Base-by-base conservation (phyloP, 2,888 invertebrate genomes). In the Antheraea assamensis region DNA sequence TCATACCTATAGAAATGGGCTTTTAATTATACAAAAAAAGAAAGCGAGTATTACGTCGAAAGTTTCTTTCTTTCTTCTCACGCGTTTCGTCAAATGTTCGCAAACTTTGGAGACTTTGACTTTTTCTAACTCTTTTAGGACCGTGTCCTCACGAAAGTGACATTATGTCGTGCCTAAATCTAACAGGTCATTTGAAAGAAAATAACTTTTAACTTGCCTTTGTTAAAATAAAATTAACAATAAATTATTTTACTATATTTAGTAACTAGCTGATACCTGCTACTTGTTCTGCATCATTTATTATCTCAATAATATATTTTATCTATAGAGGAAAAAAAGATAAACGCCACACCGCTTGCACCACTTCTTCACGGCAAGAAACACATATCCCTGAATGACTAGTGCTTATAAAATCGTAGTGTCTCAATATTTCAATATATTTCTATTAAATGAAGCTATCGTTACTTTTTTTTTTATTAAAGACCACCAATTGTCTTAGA, bases 151-250 rank as follows among this genome's bases (percentile, higher is more conserved):
- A 24, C 27, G 17, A 27, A 61, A 61, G 27, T 61, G 27, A 61
- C 61, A 61, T 61, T 61, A 61, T 27, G 27, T 61, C 24, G 61
- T 61, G 27, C 24, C 2, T 1, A 61, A 27, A 61, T 61, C 17
- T 61, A n/a, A 13, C 61, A 61, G 61, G 61, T 61, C 61, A 61
- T 61, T 61, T 61, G 61, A 27, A 61, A 61, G 7, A 27, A 27
- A 10, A 55, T 1, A 21, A n/a, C 3, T n/a, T 61, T 27, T 15
- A 17, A 17, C 27, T 27, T 27, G 13, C 61, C 61, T 61, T 27
- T 61, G 13, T 61, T 27, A 27, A 27, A 61, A 17, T 55, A 55
- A 55, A 24, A 52, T 52, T 0, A n/a, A 24, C 3, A 55, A 55
- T 55, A n/a, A 0, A 21, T 55, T 24, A 55, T 27, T 17, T 27